These are phyloP conservation scores for Euproctis similis DNA, from an alignment of 2,888 invertebrate species.

Conservation along the genomic window DNA sequence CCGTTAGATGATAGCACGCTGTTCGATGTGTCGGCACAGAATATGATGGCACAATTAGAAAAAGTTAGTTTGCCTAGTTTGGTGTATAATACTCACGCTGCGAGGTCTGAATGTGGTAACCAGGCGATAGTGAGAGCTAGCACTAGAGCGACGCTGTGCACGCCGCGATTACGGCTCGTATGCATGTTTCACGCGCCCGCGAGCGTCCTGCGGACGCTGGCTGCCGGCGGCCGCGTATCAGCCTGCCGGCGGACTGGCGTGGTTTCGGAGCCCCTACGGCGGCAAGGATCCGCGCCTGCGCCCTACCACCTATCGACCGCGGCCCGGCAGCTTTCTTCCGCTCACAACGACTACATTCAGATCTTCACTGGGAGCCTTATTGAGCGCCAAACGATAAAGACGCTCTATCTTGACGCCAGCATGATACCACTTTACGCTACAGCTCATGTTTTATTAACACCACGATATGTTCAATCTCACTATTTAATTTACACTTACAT, in stretches of 20 bases:
- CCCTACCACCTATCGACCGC: conserved; percentile 54
- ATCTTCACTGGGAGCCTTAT: conserved; percentile 48
- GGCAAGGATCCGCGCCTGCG: conserved; percentile 52
- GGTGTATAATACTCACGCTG: conserved; percentile 51
- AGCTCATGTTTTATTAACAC: conserved; percentile 37
- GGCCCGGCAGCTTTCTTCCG: conserved; percentile 42
- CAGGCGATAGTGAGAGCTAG: conserved; percentile 54
- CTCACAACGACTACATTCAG: conserved; percentile 40
- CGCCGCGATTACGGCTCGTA: conserved; percentile 55
- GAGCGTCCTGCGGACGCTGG: conserved; percentile 44
- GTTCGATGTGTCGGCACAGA: conserved; percentile 12
- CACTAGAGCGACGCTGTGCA: conserved; percentile 56
- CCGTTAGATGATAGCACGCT: conserved; percentile 23
- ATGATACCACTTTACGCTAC: conserved; percentile 30
- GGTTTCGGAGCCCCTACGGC: conserved; percentile 32
- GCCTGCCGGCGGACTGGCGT: conserved; percentile 59
- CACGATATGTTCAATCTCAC: conserved; percentile 21
- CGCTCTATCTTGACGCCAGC: conserved; percentile 36
- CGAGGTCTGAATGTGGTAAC: conserved; percentile 53
- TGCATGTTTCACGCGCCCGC: conserved; percentile 50
- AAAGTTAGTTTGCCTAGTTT: conserved; percentile 5
- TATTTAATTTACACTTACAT: too few relatives aligned
- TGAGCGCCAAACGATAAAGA: conserved; percentile 47
- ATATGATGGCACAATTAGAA: conserved; percentile 18
- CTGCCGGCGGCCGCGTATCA: conserved; percentile 60